These are phyloP conservation scores for Hydractinia symbiolongicarpus DNA, from an alignment of 30 jellyfish, hydroid and myxozoan genomes.

Conservation along the genomic window DNA sequence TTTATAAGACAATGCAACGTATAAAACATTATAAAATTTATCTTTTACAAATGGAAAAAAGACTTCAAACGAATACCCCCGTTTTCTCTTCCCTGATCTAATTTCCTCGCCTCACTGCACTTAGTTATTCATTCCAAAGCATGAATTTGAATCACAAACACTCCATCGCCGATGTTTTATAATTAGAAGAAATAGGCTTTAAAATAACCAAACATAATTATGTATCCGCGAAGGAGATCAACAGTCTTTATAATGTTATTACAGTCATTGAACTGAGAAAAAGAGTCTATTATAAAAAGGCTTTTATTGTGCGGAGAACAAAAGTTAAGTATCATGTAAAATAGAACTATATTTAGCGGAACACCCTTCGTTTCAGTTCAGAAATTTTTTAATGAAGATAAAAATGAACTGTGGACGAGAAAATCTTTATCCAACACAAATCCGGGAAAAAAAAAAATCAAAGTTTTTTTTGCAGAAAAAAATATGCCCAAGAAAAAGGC, in stretches of 20 bases:
- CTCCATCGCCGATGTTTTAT: neutral
- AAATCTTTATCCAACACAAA: too few species aligned
- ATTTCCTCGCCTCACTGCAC: slow-evolving; percentile 17
- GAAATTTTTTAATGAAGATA: too few species aligned
- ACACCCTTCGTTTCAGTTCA: too few species aligned
- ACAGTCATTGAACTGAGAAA: neutral
- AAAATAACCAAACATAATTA: too few species aligned
- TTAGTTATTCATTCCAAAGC: slow-evolving; percentile 5
- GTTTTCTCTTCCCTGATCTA: slow-evolving; percentile 5
- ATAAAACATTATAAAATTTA: neutral
- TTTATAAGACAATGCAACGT: neutral
- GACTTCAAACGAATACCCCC: neutral
- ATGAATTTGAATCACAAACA: slow-evolving; percentile 2
- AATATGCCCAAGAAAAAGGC: too few species aligned
- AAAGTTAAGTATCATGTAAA: neutral
- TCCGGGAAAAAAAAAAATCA: too few species aligned
- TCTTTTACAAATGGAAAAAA: slow-evolving; percentile 1
- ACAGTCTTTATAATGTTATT: neutral
- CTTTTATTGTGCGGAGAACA: neutral
- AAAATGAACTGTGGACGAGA: too few species aligned
- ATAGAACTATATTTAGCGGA: too few species aligned
- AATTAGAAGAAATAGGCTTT: too few species aligned
- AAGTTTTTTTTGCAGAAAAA: too few species aligned
- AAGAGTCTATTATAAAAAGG: too few species aligned
- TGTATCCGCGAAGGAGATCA: too few species aligned